Conservation (phyloP, 2,888 invertebrate genomes). For the Sycophila texana region DNA sequence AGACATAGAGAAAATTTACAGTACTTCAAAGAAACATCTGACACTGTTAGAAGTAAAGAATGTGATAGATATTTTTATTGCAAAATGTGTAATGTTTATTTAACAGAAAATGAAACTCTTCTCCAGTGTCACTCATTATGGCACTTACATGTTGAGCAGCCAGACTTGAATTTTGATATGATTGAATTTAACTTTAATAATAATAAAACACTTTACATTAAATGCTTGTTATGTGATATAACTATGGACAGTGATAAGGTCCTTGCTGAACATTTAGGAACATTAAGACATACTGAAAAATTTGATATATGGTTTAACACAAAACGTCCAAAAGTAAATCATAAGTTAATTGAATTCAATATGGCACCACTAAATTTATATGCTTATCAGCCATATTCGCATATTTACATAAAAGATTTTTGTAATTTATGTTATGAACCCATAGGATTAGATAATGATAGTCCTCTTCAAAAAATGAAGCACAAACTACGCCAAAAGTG, state of each 20-base stretch:
- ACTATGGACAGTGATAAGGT: not conserved
- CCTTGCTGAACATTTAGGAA: constrained; percentile 16
- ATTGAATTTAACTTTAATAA: not conserved
- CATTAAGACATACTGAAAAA: not conserved
- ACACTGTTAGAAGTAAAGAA: not conserved
- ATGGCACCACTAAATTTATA: not conserved
- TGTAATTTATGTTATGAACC: constrained; percentile 10
- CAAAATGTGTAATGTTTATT: constrained; percentile 1
- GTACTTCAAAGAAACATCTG: not conserved
- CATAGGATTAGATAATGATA: not conserved
- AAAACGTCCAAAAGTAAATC: not conserved
- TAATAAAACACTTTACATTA: not conserved
- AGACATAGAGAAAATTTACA: not conserved
- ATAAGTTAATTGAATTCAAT: not conserved
- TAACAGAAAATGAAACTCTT: constrained; percentile 3
- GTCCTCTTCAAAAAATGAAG: not conserved
- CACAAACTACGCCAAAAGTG: not conserved
- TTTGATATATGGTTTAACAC: not conserved
- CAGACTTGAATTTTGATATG: constrained; percentile 9
- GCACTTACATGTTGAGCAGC: constrained; percentile 11
- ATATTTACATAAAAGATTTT: constrained; percentile 10
- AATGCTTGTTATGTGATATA: constrained; percentile 13
- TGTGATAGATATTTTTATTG: constrained; percentile 7
- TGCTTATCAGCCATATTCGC: not conserved
- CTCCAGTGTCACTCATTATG: constrained; percentile 19